phyloP scores from a whole-genome alignment of 2,797 vertebrate species.

The Sebastes nivosus region DNA sequence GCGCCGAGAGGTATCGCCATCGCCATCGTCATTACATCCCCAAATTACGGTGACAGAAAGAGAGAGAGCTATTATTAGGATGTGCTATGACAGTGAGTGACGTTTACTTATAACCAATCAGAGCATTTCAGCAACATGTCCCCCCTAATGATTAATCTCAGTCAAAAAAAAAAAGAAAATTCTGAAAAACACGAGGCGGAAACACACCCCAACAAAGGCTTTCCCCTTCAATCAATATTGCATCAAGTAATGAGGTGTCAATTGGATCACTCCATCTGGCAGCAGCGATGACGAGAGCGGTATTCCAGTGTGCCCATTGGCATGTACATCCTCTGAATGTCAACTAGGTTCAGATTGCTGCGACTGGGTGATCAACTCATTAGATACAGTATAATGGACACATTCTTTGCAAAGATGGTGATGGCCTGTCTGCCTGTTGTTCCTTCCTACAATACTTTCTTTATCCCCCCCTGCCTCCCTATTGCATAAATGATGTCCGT shows the following conservation, averaged over 20 bases:
- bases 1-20: not conserved
- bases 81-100: slow-evolving; percentile 57
- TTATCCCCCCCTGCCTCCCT: not conserved
- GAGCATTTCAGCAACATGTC: slow-evolving; percentile 22
- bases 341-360: slow-evolving; percentile 50
- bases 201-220: slow-evolving; percentile 4
- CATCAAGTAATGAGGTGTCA: slow-evolving; percentile 75
- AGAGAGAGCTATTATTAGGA: slow-evolving; percentile 20
- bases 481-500: not conserved
- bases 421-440: slow-evolving; percentile 19
- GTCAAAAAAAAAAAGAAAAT: not conserved
- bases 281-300: slow-evolving; percentile 18
- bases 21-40: slow-evolving; percentile 2
- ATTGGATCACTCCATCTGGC: slow-evolving; percentile 60
- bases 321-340: slow-evolving; percentile 55
- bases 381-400: slow-evolving; percentile 54
- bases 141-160: slow-evolving; percentile 28
- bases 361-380: slow-evolving; percentile 62
- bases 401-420: slow-evolving; percentile 25
- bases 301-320: slow-evolving; percentile 39
- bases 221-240: slow-evolving; percentile 53
- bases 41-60: slow-evolving; percentile 22
- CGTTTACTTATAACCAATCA: slow-evolving; percentile 42
- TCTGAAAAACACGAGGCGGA: not conserved
- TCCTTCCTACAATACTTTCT: not conserved